Evolutionary conservation across 1,140 invertebrate species (phyloP).

Genomic region (Dendroctonus ponderosae): DNA sequence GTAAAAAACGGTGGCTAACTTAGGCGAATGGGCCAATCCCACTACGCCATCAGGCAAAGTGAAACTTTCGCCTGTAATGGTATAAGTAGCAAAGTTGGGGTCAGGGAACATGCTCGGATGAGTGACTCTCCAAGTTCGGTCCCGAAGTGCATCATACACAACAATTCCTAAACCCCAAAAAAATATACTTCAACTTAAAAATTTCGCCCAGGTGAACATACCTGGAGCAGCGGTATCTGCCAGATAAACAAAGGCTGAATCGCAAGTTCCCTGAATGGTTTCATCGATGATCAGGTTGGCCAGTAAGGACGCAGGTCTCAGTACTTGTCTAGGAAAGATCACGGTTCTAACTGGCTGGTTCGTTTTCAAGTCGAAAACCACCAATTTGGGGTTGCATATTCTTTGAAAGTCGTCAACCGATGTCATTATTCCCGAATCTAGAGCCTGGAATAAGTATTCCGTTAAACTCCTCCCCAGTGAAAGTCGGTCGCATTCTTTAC

Average conservation of each 20-base stretch:
- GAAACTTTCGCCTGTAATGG: conserved; percentile 62
- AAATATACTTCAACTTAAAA: conserved; percentile 10
- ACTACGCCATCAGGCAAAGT: conserved; percentile 78
- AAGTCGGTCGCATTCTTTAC: conserved; percentile 48
- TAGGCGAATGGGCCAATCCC: conserved; percentile 71
- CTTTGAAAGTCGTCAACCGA: conserved; percentile 72
- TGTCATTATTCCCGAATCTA: conserved; percentile 68
- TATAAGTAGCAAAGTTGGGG: conserved; percentile 70
- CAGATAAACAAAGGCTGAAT: conserved; percentile 75
- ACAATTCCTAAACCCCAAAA: conserved; percentile 58
- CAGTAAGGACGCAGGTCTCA: conserved; percentile 67
- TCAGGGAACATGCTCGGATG: conserved; percentile 80
- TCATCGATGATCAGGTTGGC: conserved; percentile 79
- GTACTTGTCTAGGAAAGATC: conserved; percentile 62
- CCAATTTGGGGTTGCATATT: conserved; percentile 75
- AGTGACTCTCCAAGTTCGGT: conserved; percentile 71
- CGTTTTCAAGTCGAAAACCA: conserved; percentile 74
- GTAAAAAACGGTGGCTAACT: conserved; percentile 67
- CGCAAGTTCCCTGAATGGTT: conserved; percentile 62
- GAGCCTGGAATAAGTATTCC: conserved; percentile 48
- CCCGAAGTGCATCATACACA: conserved; percentile 68
- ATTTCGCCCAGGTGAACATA: conserved; percentile 39
- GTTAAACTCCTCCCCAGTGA: neutral
- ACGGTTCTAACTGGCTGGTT: conserved; percentile 60
- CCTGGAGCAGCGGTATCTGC: conserved; percentile 75